Evolutionary conservation across 2,888 invertebrate species (phyloP), one percentile per base, ranked within the genome.

Genomic region (Lycia hirtaria): DNA sequence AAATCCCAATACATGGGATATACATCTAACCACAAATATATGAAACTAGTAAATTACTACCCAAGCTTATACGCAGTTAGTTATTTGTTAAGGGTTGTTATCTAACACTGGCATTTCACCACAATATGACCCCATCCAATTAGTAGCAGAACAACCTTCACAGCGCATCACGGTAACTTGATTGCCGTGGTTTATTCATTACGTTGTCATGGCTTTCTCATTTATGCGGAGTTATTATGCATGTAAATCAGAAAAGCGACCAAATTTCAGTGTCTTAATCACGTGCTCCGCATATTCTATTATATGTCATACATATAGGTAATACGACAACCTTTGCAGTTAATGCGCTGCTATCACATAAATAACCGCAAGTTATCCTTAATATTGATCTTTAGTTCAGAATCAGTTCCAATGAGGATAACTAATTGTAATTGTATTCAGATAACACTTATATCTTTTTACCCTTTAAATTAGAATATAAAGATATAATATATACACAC

Each of bases 241-340:
- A 83, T 81, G 81, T 73, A 80, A 81, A 83, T 83, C 69, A 64
- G 75, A 77, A 78, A 76, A 78, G 80, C 75, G 75, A 78, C 73
- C 71, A 76, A 78, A 80, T 80, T 79, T 77, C 71, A 76, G 77
- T 78, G 72, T 78, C 77, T 77, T 74, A 78, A 74, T 74, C 73
- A 72, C 77, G 71, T 72, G 76, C 62, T 77, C 76, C 79, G 80
- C 79, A 83, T 84, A 83, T 81, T 77, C n/a, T n/a, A n/a, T n/a
- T n/a, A n/a, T n/a, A n/a, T n/a, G n/a, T n/a, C n/a, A n/a, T n/a
- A n/a, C 75, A 81, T 75, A 70, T 61, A 63, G 62, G 65, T 69
- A 71, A 71, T 67, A 52, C 64, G 61, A 60, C 63, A 58, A 64
- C 65, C 65, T 69, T 67, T 68, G 68, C 64, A 60, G 48, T 64